A percentile compares a stretch with the other conserved stretches of the same genome.
These are phyloP conservation scores for Amazonetta brasiliensis DNA, from an alignment of 2,797 vertebrate genomes.

Conservation along the genomic window DNA sequence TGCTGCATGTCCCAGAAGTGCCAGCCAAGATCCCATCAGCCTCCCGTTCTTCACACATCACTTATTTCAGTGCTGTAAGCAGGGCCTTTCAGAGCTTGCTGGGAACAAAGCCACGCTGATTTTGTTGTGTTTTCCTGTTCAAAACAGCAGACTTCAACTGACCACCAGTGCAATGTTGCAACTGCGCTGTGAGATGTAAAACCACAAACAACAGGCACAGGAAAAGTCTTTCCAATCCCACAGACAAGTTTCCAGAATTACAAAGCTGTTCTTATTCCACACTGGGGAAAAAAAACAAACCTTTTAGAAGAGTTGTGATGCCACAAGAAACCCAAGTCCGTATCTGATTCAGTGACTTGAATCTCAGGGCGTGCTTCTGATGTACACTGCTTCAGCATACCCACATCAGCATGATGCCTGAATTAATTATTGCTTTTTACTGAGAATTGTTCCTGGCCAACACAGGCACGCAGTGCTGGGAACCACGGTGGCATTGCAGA, in stretches of 20 bases:
- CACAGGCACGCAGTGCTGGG: not conserved
- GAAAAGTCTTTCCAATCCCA: not conserved
- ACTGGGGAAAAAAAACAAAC: not conserved
- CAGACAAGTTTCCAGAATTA: not conserved
- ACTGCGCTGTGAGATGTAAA: not conserved
- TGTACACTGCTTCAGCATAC: not conserved
- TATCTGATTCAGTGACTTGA: not conserved
- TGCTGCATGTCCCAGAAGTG: not conserved
- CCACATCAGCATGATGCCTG: not conserved
- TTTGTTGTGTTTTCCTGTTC: not conserved
- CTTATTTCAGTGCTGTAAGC: conserved; percentile 57
- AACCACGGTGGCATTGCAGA: not conserved
- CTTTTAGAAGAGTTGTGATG: not conserved
- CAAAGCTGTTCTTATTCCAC: not conserved
- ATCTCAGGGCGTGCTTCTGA: not conserved
- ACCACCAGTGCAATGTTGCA: not conserved
- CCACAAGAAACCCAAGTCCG: not conserved
- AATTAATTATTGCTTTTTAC: not conserved
- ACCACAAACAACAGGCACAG: conserved; percentile 13
- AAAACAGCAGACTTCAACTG: not conserved
- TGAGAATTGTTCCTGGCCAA: not conserved
- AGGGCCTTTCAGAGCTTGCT: not conserved
- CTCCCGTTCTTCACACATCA: conserved; percentile 53
- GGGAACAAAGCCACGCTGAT: conserved; percentile 1
- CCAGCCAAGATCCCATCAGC: not conserved